Evolutionary conservation across 2,888 invertebrate genomes (phyloP), one percentile per base, ranked within the genome.

Genomic region (Cheilosia vernalis): DNA sequence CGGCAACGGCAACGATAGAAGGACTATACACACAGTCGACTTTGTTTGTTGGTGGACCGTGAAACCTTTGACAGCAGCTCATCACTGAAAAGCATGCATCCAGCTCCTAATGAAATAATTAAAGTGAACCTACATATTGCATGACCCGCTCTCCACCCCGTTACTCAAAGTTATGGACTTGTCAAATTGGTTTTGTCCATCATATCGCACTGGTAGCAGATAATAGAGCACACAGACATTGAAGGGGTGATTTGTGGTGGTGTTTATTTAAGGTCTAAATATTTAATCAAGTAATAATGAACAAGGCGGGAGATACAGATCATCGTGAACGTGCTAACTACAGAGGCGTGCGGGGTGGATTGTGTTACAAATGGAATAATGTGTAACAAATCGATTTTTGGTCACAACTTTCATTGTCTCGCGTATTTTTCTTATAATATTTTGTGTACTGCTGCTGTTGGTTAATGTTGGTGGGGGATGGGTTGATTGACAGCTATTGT

Each of bases 281-380:
- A 82, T 70, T 82, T 76, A 70, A 76, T 76, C 69, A 82, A 70
- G 19, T 42, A 64, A 77, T 64, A 76, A 70, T 30, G 21, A 64
- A 51, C 27, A 42, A 49, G 66, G 42, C 7, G 58, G 58, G 21
- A 17, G 15, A 7, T 1, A 6, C 17, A 44, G 1, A 19, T 17
- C 17, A 30, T 55, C 9, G 15, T 40, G 21, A 42, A n/a, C 30
- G 44, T 56, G 49, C 56, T 66, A 58, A 56, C 47, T 27, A 51
- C 4, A 7, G 30, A 4, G 27, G 19, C 24, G 17, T 40, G 19
- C 24, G 24, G 58, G 13, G 56, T 47, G 40, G 9, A 40, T n/a
- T 42, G 24, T 27, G n/a, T 24, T 47, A 33, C 30, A 49, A 66
- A 53, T 67, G 58, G 60, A 73, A 56, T 74, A 49, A 74, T 64